A percentile compares a stretch with the other conserved stretches of the same genome.
phyloP scores from a whole-genome alignment of 2,113 vertebrate genomes.

The Amblyopsis rosae region DNA sequence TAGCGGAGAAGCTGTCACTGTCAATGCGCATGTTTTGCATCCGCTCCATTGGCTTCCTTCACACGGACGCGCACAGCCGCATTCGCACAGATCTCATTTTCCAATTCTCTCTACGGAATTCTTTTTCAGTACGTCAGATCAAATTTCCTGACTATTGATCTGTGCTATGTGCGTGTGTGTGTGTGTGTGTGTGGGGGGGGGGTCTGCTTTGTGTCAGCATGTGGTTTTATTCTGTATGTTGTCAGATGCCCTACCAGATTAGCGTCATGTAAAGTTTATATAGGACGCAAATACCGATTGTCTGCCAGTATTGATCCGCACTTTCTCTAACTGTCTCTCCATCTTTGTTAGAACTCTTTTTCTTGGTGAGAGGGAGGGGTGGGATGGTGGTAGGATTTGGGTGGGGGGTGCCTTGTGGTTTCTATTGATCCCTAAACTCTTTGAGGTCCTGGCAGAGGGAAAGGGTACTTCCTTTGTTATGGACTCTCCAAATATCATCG shows the following conservation, averaged over 20 bases:
- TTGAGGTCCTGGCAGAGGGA: constrained; percentile 53
- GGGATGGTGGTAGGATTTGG: too few relatives aligned
- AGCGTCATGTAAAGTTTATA: constrained; percentile 33
- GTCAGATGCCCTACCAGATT: constrained; percentile 34
- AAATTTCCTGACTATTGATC: constrained; percentile 51
- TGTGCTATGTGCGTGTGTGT: constrained; percentile 13
- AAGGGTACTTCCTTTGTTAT: constrained; percentile 57
- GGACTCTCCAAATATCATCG: constrained; percentile 48
- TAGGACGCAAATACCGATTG: constrained; percentile 28
- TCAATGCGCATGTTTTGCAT: constrained; percentile 48
- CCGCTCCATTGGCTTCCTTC: constrained; percentile 49
- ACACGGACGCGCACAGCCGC: background rate
- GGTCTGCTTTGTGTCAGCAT: constrained; percentile 9
- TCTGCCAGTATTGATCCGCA: constrained; percentile 27
- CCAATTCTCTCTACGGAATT: constrained; percentile 36
- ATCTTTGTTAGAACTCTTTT: background rate
- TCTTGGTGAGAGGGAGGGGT: too few relatives aligned
- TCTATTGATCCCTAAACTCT: constrained; percentile 61
- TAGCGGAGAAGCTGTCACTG: constrained; percentile 41
- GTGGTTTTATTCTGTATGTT: constrained; percentile 18
- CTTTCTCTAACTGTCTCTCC: constrained; percentile 1
- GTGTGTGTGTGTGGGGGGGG: constrained; percentile 4
- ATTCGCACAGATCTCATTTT: constrained; percentile 13
- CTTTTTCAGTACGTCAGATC: constrained; percentile 42
- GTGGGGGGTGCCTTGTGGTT: background rate